phyloP scores from a whole-genome alignment of 2,888 invertebrate genomes.

The Eurytoma californica region DNA sequence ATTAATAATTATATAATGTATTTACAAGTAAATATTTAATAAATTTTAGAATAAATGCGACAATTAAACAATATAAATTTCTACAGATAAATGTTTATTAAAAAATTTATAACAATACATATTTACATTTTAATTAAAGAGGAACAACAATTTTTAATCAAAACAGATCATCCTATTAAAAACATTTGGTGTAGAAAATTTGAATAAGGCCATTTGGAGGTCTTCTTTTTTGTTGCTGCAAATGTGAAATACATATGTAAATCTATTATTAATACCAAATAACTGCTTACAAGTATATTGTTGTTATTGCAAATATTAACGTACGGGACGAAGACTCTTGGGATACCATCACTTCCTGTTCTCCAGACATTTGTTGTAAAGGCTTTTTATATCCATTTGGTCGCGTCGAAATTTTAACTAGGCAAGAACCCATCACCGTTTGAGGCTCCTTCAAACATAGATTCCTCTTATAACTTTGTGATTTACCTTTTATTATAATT shows the following conservation, averaged over 20 bases:
- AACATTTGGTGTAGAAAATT: constrained; percentile 34
- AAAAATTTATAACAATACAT: neutral
- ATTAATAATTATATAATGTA: neutral
- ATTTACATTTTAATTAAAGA: constrained; percentile 7
- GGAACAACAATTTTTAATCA: constrained; percentile 1
- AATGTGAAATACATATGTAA: neutral
- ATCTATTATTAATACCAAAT: neutral
- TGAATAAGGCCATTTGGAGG: neutral
- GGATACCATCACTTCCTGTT: neutral
- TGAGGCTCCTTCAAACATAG: constrained; percentile 44
- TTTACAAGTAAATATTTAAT: neutral
- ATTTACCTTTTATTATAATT: neutral
- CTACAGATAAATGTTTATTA: neutral
- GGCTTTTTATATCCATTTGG: constrained; percentile 29
- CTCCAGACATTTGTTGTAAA: constrained; percentile 22
- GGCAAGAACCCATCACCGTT: constrained; percentile 40
- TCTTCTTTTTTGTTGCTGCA: constrained; percentile 39
- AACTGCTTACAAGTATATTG: neutral
- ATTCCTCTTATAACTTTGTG: constrained; percentile 33
- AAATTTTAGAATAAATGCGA: no score
- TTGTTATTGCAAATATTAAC: neutral
- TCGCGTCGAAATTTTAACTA: constrained; percentile 43
- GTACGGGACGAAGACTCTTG: constrained; percentile 12
- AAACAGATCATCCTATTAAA: neutral
- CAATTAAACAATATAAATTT: neutral